phyloP scores from a whole-genome alignment of 2,888 invertebrate genomes.

The Sinodicranocentrus sp. region DNA sequence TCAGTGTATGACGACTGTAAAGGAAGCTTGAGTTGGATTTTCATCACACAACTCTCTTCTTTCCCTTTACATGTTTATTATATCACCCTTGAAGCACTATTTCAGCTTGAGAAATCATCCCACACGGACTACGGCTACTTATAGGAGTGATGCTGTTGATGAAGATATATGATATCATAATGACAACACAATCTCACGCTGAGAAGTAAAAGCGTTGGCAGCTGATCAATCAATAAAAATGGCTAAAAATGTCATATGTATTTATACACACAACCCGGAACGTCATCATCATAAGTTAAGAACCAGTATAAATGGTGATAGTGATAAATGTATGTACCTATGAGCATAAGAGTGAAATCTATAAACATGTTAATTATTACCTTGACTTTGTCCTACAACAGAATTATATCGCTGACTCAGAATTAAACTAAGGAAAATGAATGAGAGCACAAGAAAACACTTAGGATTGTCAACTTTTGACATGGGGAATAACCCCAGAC shows the following conservation, averaged over 20 bases:
- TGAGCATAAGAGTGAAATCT: conserved; percentile 3
- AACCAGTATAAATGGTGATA: too few species aligned
- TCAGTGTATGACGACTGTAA: not conserved
- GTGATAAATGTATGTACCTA: not conserved
- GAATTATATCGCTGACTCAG: conserved; percentile 4
- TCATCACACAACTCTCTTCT: not conserved
- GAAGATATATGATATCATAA: conserved; percentile 25
- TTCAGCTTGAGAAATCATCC: not conserved
- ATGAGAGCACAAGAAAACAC: conserved; percentile 58
- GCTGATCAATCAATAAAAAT: conserved; percentile 26
- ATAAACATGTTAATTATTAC: conserved; percentile 24
- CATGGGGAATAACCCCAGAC: not conserved
- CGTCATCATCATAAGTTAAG: not conserved
- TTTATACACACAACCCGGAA: not conserved
- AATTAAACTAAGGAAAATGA: conserved; percentile 30
- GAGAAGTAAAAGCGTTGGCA: not conserved
- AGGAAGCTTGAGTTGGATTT: conserved; percentile 1
- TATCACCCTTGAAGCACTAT: not conserved
- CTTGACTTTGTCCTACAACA: conserved; percentile 23
- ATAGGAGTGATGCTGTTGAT: conserved; percentile 3
- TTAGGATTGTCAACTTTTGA: conserved; percentile 33
- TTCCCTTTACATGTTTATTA: too few species aligned
- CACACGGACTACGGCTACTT: not conserved
- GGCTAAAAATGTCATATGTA: not conserved
- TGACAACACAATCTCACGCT: conserved; percentile 11